A percentile compares a stretch with the other conserved stretches of the same genome.
Conservation (phyloP, 2,888 invertebrate species). For the Eristalinus sepulchralis region DNA sequence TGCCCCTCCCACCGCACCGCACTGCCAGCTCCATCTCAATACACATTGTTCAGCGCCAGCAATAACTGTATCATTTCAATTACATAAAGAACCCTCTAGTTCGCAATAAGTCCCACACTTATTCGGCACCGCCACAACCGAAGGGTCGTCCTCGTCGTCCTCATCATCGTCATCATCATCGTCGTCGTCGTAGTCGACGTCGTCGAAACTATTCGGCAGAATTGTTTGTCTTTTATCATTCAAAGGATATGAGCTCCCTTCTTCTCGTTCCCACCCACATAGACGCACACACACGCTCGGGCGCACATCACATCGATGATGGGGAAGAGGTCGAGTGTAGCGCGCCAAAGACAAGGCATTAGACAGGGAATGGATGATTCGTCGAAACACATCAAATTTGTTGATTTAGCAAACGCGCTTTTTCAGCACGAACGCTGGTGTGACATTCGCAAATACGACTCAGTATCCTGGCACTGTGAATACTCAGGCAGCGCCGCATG, state of each 20-base stretch:
- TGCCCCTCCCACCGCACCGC: neutral
- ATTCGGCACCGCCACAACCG: slow-evolving; percentile 6
- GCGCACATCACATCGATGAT: neutral
- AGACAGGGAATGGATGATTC: slow-evolving; percentile 61
- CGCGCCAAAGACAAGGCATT: slow-evolving; percentile 37
- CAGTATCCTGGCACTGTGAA: slow-evolving; percentile 20
- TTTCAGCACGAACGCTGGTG: slow-evolving; percentile 54
- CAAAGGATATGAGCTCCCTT: slow-evolving; percentile 48
- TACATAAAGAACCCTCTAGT: slow-evolving; percentile 58
- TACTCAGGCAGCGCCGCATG: neutral
- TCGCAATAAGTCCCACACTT: slow-evolving; percentile 30
- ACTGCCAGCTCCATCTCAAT: slow-evolving; percentile 15
- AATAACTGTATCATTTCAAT: slow-evolving; percentile 68
- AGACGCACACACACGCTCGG: too few relatives aligned
- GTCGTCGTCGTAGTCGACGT: neutral
- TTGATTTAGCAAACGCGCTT: slow-evolving; percentile 69
- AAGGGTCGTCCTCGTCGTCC: slow-evolving; percentile 11
- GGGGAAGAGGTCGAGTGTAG: neutral
- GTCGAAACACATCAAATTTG: slow-evolving; percentile 62
- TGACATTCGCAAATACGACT: slow-evolving; percentile 56
- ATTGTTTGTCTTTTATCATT: slow-evolving; percentile 62
- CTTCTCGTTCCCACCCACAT: neutral
- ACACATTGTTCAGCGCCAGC: slow-evolving; percentile 40
- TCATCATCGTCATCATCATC: neutral
- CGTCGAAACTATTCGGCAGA: slow-evolving; percentile 51